Evolutionary conservation across 2,113 vertebrate species (phyloP).

Genomic region (Sebastes fasciatus): DNA sequence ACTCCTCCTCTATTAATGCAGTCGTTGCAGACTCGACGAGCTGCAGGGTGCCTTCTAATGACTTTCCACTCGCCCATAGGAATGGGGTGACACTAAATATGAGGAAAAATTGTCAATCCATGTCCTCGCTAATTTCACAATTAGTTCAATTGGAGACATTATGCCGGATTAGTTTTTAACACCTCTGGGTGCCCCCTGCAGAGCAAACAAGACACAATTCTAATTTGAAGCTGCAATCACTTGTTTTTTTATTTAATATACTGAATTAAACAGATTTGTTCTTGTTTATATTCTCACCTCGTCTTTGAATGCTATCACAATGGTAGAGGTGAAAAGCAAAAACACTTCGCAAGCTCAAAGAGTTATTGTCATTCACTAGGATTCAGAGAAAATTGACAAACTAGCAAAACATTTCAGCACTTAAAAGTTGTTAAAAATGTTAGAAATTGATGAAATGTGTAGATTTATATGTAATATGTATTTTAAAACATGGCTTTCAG

Average conservation of each 20-base stretch:
- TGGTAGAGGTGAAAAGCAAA: neutral
- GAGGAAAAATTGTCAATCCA: conserved; percentile 52
- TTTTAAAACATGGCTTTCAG: neutral
- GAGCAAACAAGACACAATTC: conserved; percentile 14
- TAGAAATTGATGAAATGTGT: neutral
- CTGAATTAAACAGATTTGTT: conserved; percentile 21
- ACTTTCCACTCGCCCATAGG: conserved; percentile 9
- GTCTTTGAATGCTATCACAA: neutral
- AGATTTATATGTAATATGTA: neutral
- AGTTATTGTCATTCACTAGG: neutral
- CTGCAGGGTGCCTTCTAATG: conserved; percentile 48
- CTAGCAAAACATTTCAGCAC: neutral
- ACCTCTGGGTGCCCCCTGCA: conserved; percentile 15
- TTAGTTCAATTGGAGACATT: conserved; percentile 32
- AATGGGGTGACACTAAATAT: conserved; percentile 14
- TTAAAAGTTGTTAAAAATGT: too few relatives aligned
- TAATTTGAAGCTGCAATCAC: neutral
- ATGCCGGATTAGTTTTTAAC: conserved; percentile 14
- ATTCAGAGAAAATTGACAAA: neutral
- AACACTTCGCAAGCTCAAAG: neutral
- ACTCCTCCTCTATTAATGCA: conserved; percentile 43
- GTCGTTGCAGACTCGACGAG: conserved; percentile 17
- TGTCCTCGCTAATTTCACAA: conserved; percentile 37
- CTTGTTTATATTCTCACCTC: conserved; percentile 1
- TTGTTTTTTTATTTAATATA: neutral